Base-by-base conservation (phyloP, 2,888 invertebrate genomes). In the Diogma glabrata region DNA sequence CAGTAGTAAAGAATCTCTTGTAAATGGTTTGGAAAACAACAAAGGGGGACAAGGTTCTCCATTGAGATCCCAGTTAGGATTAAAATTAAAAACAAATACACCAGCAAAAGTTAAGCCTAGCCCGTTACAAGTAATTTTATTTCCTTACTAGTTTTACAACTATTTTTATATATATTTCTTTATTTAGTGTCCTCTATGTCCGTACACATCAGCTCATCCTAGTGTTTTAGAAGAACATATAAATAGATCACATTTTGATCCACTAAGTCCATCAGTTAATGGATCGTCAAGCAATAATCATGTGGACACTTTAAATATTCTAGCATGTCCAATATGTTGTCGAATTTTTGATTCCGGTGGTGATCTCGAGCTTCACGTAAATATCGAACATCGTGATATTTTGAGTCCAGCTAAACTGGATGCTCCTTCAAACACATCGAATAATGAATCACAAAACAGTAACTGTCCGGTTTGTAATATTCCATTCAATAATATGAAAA, bases 351-450 rank as follows among this genome's bases (percentile, higher is more conserved):
- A 77, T 46, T 81, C 81, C 58, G 79, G 81, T n/a, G 78, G 83
- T 3, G 87, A 87, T 64, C 76, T 90, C 49, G 88, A 89, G 67
- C 69, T 87, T 48, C 91, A 91, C 64, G 88, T 90, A 1, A 89
- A 89, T 70, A 83, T 86, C 52, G 87, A 87, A 61, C 89, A 90
- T 53, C 58, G 61, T 46, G 62, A 62, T 55, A 71, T 62, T 47
- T 57, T 62, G 51, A 61, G 61, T 53, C 62, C 62, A 22, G 62
- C 59, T 2, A 60, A 60, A 47, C 53, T 56, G 40, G 57, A 56
- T 53, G 50, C 55, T 22, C 56, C 56, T 46, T 54, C 55, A 28
- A 64, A 65, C 23, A 64, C 65, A 55, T 65, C 67, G 14, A 23
- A 51, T 36, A 52, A 52, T 46, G 56, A 55, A 6, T 19, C 52